Evolutionary conservation across 1,140 invertebrate species (phyloP).

Genomic region (Rhynchophorus ferrugineus): DNA sequence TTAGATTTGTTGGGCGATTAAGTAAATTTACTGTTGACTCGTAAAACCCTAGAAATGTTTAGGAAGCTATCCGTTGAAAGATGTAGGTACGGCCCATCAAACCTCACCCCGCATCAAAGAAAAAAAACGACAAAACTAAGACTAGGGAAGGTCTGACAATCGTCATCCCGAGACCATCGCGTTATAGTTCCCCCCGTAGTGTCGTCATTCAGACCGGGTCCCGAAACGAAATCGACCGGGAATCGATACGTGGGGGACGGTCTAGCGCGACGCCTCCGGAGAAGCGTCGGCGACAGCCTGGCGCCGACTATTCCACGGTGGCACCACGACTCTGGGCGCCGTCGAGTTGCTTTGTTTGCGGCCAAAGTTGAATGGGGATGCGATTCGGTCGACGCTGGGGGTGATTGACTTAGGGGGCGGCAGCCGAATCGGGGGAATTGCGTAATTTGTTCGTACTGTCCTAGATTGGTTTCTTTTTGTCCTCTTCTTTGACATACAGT

Average conservation of each 20-base stretch:
- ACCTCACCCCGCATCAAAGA: no score
- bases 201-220: background rate
- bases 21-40: no score
- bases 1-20: no score
- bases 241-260: background rate
- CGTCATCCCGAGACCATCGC: no score
- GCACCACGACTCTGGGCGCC: slow-evolving; percentile 7
- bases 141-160: no score
- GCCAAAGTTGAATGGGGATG: background rate
- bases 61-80: no score
- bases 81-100: no score
- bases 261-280: slow-evolving; percentile 10
- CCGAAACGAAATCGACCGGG: background rate
- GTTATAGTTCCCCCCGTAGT: background rate
- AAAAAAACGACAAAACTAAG: no score
- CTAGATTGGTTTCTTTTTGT: no score
- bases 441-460: background rate
- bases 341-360: background rate
- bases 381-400: background rate
- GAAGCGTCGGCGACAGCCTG: slow-evolving; percentile 5
- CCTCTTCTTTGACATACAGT: no score
- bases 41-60: no score
- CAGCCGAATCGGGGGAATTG: background rate
- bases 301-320: slow-evolving; percentile 12
- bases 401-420: background rate